Percentiles rank a stretch among this genome's conserved stretches.
These are phyloP conservation scores for Craniophora ligustri DNA, from an alignment of 2,888 invertebrate species.

Conservation along the genomic window DNA sequence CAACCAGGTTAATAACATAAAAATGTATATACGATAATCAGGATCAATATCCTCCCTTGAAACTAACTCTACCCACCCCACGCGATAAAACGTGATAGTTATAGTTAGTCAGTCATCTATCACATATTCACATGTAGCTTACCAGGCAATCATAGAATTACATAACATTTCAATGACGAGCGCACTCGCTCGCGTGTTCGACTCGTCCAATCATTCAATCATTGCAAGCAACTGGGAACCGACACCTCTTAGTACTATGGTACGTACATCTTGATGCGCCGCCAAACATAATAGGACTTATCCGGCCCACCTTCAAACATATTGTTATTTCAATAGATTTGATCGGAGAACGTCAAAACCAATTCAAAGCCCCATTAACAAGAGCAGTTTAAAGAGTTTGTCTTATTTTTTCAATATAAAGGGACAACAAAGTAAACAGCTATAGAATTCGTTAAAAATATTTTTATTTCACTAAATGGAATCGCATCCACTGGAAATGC, in stretches of 20 bases:
- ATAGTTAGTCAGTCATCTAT: too few species aligned
- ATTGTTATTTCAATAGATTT: constrained; percentile 15
- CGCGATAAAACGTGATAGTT: not conserved
- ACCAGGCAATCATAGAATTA: constrained; percentile 52
- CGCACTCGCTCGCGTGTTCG: constrained; percentile 46
- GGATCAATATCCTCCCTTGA: too few species aligned
- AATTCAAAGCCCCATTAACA: not conserved
- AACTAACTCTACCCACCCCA: not conserved
- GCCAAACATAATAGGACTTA: constrained; percentile 33
- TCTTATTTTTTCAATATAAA: too few species aligned
- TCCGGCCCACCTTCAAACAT: constrained; percentile 33
- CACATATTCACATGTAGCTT: constrained; percentile 25
- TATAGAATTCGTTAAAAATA: too few species aligned
- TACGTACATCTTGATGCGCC: constrained; percentile 36
- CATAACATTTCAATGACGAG: constrained; percentile 45
- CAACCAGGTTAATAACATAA: too few species aligned
- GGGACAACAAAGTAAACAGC: too few species aligned
- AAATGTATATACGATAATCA: too few species aligned
- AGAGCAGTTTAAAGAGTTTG: too few species aligned
- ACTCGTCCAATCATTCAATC: constrained; percentile 58
- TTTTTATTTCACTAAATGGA: too few species aligned
- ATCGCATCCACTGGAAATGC: too few species aligned
- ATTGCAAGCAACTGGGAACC: constrained; percentile 35
- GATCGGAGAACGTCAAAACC: not conserved
- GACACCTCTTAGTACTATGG: constrained; percentile 31